phyloP scores from a whole-genome alignment of 2,113 vertebrate genomes.

The Stigmatopora nigra region DNA sequence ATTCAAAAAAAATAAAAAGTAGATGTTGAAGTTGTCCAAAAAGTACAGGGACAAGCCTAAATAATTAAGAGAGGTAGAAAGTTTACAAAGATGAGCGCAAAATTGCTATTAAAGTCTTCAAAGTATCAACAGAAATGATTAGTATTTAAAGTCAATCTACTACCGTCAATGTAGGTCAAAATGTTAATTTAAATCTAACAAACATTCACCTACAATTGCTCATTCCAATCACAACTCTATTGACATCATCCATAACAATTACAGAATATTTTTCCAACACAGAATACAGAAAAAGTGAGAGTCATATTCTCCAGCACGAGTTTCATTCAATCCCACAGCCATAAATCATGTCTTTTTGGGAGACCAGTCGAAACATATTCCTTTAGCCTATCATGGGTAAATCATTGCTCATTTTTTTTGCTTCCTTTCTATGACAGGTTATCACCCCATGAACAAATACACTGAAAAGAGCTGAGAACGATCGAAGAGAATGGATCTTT shows the following conservation, averaged over 20 bases:
- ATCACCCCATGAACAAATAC: slow-evolving; percentile 51
- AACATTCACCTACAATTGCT: no score
- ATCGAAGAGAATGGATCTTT: slow-evolving; percentile 54
- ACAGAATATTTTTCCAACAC: no score
- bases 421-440: slow-evolving; percentile 71
- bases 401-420: slow-evolving; percentile 41
- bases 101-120: no score
- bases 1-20: neutral
- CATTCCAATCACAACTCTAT: no score
- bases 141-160: no score
- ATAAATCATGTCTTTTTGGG: slow-evolving; percentile 57
- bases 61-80: no score
- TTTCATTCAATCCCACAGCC: slow-evolving; percentile 35
- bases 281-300: neutral
- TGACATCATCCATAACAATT: no score
- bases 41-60: no score
- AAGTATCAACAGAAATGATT: no score
- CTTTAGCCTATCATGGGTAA: slow-evolving; percentile 48
- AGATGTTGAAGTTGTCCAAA: neutral
- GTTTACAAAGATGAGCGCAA: no score
- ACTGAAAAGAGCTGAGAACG: slow-evolving; percentile 29
- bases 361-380: slow-evolving; percentile 64
- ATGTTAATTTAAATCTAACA: no score
- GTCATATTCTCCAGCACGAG: slow-evolving; percentile 12
- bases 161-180: no score